Conservation (phyloP, 2,113 vertebrate species). For the Rhodinocichla rosea region DNA sequence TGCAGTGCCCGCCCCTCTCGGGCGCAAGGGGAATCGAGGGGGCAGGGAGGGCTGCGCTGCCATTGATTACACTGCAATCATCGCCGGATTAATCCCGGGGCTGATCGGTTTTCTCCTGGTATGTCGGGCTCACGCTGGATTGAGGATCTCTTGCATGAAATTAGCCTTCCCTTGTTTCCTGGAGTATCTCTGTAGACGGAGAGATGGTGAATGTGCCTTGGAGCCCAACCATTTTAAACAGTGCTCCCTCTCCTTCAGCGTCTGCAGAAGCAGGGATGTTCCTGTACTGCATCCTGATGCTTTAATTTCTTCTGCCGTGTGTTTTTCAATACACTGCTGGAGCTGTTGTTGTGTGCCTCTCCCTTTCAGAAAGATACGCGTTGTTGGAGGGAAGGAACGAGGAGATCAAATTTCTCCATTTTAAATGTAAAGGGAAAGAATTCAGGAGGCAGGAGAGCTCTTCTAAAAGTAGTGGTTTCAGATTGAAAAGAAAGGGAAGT, state of each 20-base stretch:
- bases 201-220: neutral
- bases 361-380: neutral
- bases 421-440: neutral
- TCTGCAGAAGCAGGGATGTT: neutral
- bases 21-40: neutral
- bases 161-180: neutral
- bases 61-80: conserved; percentile 17
- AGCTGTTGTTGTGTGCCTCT: neutral
- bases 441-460: neutral
- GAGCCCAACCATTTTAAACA: conserved; percentile 17
- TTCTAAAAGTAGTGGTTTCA: neutral
- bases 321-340: neutral
- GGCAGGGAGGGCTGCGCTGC: neutral
- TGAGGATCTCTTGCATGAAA: neutral
- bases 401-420: neutral
- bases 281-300: neutral
- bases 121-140: neutral
- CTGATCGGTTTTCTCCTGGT: neutral
- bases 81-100: neutral
- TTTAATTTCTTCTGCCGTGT: neutral
- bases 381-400: neutral
- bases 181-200: neutral
- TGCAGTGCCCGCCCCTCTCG: conserved; percentile 28
- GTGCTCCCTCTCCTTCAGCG: neutral
- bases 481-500: neutral